Percentiles rank a stretch among this genome's conserved stretches.
phyloP scores from a whole-genome alignment of 2,888 invertebrate species.

The Drosophila anceps region DNA sequence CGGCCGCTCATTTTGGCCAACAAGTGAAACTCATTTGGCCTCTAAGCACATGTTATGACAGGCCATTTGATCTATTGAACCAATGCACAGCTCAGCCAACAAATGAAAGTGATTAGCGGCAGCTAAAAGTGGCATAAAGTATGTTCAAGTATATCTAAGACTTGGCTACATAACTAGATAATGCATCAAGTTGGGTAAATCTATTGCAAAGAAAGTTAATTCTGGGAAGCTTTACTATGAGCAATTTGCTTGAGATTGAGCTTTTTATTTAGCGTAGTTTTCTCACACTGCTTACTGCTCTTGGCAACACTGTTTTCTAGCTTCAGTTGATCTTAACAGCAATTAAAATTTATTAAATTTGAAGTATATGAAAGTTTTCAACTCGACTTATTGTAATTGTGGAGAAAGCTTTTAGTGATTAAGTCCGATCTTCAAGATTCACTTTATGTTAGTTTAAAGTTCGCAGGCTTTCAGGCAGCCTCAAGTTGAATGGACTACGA shows the following conservation, averaged over 20 bases:
- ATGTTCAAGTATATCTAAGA: background rate
- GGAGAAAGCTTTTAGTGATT: background rate
- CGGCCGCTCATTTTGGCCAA: background rate
- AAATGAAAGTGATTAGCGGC: conserved; percentile 44
- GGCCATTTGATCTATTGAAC: conserved; percentile 32
- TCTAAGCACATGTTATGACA: conserved; percentile 37
- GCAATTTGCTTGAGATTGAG: background rate
- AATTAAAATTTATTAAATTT: background rate
- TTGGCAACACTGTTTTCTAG: background rate
- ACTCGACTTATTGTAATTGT: background rate
- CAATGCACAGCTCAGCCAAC: conserved; percentile 11
- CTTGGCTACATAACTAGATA: background rate
- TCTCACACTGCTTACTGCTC: background rate
- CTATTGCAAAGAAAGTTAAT: background rate
- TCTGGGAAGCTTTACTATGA: no score
- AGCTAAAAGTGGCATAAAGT: background rate
- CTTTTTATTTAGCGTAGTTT: background rate
- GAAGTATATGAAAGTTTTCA: background rate
- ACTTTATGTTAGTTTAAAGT: background rate
- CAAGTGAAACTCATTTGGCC: conserved; percentile 42
- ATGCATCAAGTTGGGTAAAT: background rate
- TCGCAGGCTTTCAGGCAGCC: background rate
- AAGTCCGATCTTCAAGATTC: background rate
- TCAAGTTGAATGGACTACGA: background rate
- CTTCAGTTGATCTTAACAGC: background rate